Percentiles rank a stretch among this genome's conserved stretches.
Evolutionary conservation across 2,113 vertebrate genomes (phyloP).

Genomic region (Mus pahari): DNA sequence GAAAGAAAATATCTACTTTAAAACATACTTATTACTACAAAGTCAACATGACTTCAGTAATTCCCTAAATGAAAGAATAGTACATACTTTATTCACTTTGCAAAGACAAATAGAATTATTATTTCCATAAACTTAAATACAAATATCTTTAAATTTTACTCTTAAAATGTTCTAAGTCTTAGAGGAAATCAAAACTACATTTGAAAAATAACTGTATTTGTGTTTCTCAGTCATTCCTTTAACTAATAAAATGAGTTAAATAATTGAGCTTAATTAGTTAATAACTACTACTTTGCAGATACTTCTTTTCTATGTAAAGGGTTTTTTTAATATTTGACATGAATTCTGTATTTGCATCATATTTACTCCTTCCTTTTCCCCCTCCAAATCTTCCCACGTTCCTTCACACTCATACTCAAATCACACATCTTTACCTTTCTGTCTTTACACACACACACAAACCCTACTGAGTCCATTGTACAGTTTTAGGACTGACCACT

Average conservation of each 20-base stretch:
- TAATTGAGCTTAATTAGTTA: background rate
- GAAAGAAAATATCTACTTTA: conserved; percentile 38
- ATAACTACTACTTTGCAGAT: background rate
- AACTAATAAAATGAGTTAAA: conserved; percentile 13
- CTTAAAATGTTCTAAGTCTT: background rate
- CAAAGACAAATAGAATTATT: background rate
- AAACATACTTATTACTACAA: background rate
- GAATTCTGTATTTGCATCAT: background rate
- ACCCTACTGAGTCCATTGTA: background rate
- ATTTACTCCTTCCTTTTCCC: background rate
- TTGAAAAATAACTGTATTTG: background rate
- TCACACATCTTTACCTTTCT: background rate
- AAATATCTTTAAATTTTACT: background rate
- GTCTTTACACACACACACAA: background rate
- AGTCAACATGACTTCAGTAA: background rate
- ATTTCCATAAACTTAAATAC: background rate
- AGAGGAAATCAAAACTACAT: background rate
- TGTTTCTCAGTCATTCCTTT: conserved; percentile 8
- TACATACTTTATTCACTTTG: background rate
- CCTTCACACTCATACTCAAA: background rate
- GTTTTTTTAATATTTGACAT: background rate
- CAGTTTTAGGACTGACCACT: background rate
- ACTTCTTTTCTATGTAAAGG: background rate
- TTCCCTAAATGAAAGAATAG: background rate
- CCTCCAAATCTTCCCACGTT: background rate